Conservation (phyloP, 2,888 invertebrate genomes). For the Lithodes maja region DNA sequence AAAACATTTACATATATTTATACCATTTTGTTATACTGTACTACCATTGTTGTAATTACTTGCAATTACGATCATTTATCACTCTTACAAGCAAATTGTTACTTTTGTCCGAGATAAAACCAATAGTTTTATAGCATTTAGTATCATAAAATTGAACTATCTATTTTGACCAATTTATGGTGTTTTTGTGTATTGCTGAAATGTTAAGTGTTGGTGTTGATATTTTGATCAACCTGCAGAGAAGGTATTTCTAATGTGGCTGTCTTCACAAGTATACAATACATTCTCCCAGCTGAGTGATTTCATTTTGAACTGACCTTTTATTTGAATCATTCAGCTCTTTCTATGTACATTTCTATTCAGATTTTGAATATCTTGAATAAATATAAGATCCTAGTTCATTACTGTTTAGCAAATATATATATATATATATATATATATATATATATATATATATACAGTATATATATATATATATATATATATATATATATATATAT, state of each 20-base stretch:
- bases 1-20: too few species aligned
- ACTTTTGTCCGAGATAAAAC: too few species aligned
- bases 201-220: not conserved
- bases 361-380: not conserved
- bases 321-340: not conserved
- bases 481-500: not conserved
- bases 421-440: too few species aligned
- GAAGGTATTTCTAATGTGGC: not conserved
- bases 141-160: too few species aligned
- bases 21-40: too few species aligned
- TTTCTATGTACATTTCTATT: not conserved
- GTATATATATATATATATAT: not conserved
- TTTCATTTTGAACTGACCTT: not conserved
- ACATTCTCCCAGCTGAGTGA: not conserved
- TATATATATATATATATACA: not conserved
- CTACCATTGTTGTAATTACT: too few species aligned
- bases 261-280: not conserved
- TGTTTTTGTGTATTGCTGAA: not conserved
- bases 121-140: too few species aligned
- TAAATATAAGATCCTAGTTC: slow-evolving; percentile 9
- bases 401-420: not conserved
- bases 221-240: not conserved
- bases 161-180: too few species aligned
- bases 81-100: too few species aligned
- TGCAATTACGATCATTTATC: too few species aligned